Conservation (phyloP, 2,888 invertebrate genomes). For the Hyposoter didymator region DNA sequence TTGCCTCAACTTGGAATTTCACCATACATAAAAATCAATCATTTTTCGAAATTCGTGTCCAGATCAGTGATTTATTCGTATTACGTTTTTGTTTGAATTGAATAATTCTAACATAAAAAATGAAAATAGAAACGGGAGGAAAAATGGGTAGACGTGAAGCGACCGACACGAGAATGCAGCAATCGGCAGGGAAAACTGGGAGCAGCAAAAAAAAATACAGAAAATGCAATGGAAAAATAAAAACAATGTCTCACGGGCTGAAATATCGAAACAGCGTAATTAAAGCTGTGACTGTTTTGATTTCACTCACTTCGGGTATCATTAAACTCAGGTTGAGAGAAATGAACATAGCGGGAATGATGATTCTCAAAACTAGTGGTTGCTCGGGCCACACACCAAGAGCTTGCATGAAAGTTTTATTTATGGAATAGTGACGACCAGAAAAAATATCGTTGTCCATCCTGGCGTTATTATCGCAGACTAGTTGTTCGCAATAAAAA, state of each 20-base stretch:
- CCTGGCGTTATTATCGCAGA: background rate
- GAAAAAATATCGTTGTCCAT: background rate
- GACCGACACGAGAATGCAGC: background rate
- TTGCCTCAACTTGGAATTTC: constrained; percentile 10
- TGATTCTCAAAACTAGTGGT: background rate
- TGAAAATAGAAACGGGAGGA: background rate
- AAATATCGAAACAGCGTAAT: background rate
- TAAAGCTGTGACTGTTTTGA: background rate
- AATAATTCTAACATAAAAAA: background rate
- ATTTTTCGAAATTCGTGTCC: background rate
- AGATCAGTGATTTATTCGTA: background rate
- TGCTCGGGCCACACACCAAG: constrained; percentile 55
- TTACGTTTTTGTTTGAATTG: background rate
- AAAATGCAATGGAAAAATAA: background rate
- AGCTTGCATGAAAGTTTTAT: background rate
- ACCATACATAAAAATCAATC: background rate
- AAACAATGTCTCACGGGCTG: background rate
- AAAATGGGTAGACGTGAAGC: background rate
- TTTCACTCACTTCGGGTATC: constrained; percentile 17
- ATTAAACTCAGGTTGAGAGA: background rate
- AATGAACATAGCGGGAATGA: constrained; percentile 3
- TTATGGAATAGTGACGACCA: background rate
- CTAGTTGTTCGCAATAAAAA: background rate
- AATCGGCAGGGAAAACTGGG: background rate
- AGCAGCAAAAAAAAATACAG: background rate